Evolutionary conservation across 2,797 vertebrate genomes (phyloP).

Genomic region (Brachyalestes nurse): DNA sequence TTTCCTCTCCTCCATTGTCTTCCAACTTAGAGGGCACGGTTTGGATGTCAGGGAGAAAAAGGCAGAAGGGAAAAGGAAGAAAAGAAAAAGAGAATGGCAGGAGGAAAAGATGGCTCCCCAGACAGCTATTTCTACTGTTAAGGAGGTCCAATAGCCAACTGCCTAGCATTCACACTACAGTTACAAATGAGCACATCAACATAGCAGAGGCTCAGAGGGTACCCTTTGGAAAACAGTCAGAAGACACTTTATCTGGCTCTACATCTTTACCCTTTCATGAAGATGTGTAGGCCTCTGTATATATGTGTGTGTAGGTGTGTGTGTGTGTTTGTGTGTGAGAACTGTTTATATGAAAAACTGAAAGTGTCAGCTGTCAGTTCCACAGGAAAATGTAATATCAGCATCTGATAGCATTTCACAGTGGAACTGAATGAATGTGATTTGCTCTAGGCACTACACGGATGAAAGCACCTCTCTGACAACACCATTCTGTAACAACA

Average conservation of each 20-base stretch:
- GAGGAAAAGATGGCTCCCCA: constrained; percentile 20
- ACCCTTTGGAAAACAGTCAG: constrained; percentile 44
- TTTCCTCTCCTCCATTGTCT: background rate
- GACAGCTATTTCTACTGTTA: constrained; percentile 45
- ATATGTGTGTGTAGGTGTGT: background rate
- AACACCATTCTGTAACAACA: background rate
- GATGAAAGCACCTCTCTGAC: background rate
- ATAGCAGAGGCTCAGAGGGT: constrained; percentile 24
- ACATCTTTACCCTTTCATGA: constrained; percentile 14
- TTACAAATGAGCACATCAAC: constrained; percentile 54
- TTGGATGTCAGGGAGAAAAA: constrained; percentile 1
- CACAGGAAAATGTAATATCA: background rate
- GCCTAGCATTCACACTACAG: constrained; percentile 19
- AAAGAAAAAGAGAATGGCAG: background rate
- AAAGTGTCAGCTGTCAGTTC: background rate
- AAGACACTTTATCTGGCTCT: constrained; percentile 19
- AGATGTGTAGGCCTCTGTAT: background rate
- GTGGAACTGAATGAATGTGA: constrained; percentile 6
- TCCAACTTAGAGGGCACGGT: constrained; percentile 1
- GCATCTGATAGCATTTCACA: background rate
- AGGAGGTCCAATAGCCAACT: constrained; percentile 32
- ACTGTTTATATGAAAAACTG: background rate
- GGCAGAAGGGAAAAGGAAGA: background rate
- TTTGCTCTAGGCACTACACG: background rate
- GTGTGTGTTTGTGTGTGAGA: background rate